Conservation (phyloP, 2,797 vertebrate species). For the Coregonus ussuriensis region DNA sequence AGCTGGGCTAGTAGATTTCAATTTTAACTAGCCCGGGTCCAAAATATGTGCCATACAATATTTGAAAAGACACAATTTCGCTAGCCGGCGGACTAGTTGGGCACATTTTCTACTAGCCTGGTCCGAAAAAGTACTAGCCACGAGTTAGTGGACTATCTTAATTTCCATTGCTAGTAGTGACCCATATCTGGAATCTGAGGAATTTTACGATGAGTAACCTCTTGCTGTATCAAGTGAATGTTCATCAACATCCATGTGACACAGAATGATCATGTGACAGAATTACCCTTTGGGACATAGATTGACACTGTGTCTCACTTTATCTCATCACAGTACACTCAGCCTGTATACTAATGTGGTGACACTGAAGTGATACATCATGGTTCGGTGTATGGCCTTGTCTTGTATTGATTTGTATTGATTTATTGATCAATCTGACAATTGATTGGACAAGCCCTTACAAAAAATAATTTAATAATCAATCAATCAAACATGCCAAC, state of each 20-base stretch:
- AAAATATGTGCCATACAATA: neutral
- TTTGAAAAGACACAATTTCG: neutral
- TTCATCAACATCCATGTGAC: neutral
- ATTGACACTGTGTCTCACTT: neutral
- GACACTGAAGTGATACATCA: neutral
- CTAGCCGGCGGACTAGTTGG: too few species aligned
- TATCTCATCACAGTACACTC: neutral
- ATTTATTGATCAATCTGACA: neutral
- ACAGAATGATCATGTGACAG: neutral
- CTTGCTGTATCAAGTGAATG: neutral
- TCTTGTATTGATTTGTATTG: neutral
- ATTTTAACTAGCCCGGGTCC: too few species aligned
- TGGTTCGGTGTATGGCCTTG: neutral
- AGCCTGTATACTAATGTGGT: neutral
- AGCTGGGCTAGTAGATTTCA: neutral
- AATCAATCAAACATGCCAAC: neutral
- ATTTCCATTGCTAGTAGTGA: neutral
- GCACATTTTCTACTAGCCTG: too few species aligned
- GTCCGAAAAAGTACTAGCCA: too few species aligned
- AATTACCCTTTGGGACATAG: neutral
- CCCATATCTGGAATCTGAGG: slow-evolving; percentile 5
- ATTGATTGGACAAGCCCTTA: slow-evolving; percentile 10
- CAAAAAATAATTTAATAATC: neutral
- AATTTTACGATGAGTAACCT: slow-evolving; percentile 19
- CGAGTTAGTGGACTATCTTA: neutral